phyloP scores from a whole-genome alignment of 2,113 vertebrate species.

The Anthoscopus minutus region DNA sequence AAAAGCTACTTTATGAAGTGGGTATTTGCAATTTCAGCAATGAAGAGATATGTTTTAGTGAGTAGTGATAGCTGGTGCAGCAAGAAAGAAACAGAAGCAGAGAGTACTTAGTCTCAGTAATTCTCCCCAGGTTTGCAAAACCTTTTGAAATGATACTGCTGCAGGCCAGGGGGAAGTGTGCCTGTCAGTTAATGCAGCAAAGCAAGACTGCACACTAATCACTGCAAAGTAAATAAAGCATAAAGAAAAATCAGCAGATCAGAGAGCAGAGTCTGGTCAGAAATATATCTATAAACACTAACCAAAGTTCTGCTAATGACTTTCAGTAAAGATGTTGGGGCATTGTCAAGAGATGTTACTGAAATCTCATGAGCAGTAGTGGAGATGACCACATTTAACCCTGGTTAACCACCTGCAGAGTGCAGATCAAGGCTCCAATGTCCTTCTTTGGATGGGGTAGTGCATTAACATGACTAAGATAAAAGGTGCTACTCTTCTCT shows the following conservation, averaged over 20 bases:
- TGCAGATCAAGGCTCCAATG: neutral
- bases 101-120: neutral
- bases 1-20: neutral
- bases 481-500: neutral
- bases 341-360: neutral
- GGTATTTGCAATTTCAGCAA: neutral
- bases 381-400: too few relatives aligned
- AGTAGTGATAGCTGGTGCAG: too few relatives aligned
- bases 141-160: rapidly evolving
- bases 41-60: neutral
- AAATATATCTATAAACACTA: neutral
- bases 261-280: neutral
- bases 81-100: neutral
- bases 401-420: rapidly evolving
- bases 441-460: neutral
- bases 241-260: neutral
- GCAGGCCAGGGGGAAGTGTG: neutral
- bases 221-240: neutral
- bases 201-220: neutral
- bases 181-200: neutral
- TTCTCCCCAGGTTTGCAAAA: neutral
- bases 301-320: neutral
- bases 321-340: neutral
- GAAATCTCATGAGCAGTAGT: neutral
- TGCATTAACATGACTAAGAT: neutral